These are phyloP conservation scores for Leptopterna dolabrata DNA, from an alignment of 2,888 invertebrate species.

Conservation along the genomic window DNA sequence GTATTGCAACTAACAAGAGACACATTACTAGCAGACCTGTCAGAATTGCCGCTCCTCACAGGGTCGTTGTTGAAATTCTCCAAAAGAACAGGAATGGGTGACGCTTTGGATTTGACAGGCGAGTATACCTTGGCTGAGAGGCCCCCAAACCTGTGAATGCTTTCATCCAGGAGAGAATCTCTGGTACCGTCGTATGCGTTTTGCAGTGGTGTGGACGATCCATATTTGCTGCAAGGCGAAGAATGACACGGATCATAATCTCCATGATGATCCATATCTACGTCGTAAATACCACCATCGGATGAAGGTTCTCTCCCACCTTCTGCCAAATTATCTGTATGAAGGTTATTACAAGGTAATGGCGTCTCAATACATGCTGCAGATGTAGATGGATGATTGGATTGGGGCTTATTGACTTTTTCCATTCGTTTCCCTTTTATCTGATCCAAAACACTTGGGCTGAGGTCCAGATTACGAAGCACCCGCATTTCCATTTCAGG, in stretches of 20 bases:
- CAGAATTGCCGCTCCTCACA: neutral
- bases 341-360: neutral
- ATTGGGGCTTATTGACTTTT: neutral
- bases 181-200: neutral
- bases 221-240: neutral
- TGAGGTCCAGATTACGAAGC: constrained; percentile 22
- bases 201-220: neutral
- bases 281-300: neutral
- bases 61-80: constrained; percentile 13
- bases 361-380: neutral
- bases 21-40: no score
- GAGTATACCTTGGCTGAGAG: constrained; percentile 6
- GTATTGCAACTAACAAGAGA: neutral
- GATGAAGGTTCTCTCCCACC: neutral
- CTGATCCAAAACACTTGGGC: constrained; percentile 19
- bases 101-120: neutral
- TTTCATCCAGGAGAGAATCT: neutral
- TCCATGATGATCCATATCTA: neutral
- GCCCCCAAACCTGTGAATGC: neutral
- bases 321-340: neutral
- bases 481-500: constrained; percentile 30
- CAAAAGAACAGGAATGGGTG: constrained; percentile 29
- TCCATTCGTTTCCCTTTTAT: neutral
- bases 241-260: neutral
- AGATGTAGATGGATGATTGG: neutral